phyloP scores from a whole-genome alignment of 2,888 invertebrate genomes.

The Xanthorhoe designata region DNA sequence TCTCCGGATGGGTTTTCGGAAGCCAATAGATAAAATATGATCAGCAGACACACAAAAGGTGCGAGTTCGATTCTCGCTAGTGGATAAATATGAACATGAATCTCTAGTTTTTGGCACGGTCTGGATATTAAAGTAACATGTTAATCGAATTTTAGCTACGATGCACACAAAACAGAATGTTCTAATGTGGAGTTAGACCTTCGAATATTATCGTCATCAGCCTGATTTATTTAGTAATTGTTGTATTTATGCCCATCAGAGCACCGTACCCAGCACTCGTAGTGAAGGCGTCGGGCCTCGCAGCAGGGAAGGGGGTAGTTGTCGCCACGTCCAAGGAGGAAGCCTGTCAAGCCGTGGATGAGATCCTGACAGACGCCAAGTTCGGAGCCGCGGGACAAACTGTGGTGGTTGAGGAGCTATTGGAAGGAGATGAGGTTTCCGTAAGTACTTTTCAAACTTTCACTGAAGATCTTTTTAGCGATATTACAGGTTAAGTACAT shows the following conservation, averaged over 20 bases:
- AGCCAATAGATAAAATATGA: no score
- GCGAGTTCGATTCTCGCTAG: no score
- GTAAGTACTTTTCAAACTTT: conserved; percentile 76
- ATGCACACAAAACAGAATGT: no score
- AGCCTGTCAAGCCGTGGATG: conserved; percentile 93
- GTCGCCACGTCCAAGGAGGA: conserved; percentile 92
- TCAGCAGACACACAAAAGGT: no score
- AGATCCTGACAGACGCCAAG: conserved; percentile 91
- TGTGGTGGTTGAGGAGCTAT: conserved; percentile 95
- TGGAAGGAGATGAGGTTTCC: conserved; percentile 97
- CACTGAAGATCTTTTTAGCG: no score
- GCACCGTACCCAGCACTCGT: conserved; percentile 93
- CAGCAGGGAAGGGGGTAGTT: conserved; percentile 98
- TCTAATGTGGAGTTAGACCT: not conserved
- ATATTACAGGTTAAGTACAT: no score
- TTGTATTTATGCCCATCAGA: conserved; percentile 72
- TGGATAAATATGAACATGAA: no score
- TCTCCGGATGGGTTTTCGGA: no score
- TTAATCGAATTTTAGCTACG: no score
- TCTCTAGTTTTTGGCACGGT: no score
- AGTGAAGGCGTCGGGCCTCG: conserved; percentile 97
- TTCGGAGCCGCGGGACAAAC: conserved; percentile 94
- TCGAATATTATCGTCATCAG: no score
- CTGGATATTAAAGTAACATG: no score
- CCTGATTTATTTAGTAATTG: not conserved